phyloP scores from a whole-genome alignment of 2,888 invertebrate genomes.

The Nasonia oneida region DNA sequence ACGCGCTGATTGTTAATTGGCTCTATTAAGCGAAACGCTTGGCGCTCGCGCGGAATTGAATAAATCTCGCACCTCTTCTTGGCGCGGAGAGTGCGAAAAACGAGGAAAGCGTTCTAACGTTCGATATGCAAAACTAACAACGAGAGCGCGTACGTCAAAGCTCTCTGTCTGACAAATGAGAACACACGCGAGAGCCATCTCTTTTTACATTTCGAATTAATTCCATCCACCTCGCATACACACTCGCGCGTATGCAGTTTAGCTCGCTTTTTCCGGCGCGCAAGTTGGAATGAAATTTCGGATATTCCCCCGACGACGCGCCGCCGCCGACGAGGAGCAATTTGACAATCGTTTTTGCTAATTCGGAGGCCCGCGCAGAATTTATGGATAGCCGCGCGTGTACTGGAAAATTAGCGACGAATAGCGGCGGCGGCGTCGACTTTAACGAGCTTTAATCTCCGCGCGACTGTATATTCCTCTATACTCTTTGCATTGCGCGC shows the following conservation, averaged over 20 bases:
- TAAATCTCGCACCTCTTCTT: background rate
- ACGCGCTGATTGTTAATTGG: slow-evolving; percentile 23
- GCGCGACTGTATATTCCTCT: background rate
- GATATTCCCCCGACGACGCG: background rate
- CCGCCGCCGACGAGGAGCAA: background rate
- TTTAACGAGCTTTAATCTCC: slow-evolving; percentile 57
- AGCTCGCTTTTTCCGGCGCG: background rate
- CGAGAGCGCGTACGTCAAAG: background rate
- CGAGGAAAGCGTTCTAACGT: background rate
- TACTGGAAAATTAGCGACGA: slow-evolving; percentile 1
- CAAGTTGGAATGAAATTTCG: background rate
- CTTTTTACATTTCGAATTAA: slow-evolving; percentile 31
- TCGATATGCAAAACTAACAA: slow-evolving; percentile 19
- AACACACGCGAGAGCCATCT: background rate
- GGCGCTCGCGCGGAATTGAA: background rate
- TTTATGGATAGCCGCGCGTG: background rate
- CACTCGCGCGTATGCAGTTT: background rate
- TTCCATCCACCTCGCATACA: background rate
- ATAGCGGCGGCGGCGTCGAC: slow-evolving; percentile 3
- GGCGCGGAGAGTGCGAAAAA: background rate
- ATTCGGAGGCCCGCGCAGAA: background rate
- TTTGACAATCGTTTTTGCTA: slow-evolving; percentile 36
- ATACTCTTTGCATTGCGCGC: background rate
- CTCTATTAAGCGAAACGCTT: slow-evolving; percentile 24
- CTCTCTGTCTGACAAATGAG: slow-evolving; percentile 20